Conservation (phyloP, 2,888 invertebrate species). For the Hedya salicella region DNA sequence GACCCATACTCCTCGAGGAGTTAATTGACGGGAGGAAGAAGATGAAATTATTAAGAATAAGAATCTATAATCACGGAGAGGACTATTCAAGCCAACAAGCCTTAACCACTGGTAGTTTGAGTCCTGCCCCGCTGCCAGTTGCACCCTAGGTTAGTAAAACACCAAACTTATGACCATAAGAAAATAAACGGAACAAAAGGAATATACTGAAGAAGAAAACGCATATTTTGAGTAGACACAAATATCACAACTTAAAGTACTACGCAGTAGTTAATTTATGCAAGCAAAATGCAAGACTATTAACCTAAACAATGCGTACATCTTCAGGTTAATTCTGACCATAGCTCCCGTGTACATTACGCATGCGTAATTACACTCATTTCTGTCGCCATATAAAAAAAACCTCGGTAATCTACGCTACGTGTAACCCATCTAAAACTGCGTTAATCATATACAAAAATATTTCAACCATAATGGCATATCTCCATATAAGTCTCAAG, state of each 20-base stretch:
- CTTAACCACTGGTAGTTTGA: no score
- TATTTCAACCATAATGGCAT: constrained; percentile 8
- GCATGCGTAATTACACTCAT: constrained; percentile 35
- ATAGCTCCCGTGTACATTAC: constrained; percentile 37
- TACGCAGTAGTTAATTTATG: constrained; percentile 13
- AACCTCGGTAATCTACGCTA: constrained; percentile 32
- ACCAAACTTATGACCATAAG: no score
- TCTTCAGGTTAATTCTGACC: constrained; percentile 21
- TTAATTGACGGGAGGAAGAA: no score
- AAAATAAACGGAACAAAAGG: no score
- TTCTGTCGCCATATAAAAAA: constrained; percentile 28
- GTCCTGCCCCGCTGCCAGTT: no score
- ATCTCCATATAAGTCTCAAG: constrained; percentile 3
- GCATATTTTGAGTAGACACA: not conserved
- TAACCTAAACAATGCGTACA: not conserved
- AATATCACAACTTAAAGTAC: no score
- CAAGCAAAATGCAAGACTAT: constrained; percentile 8
- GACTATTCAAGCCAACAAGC: no score
- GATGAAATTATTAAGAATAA: no score
- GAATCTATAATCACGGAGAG: no score
- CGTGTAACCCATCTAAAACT: constrained; percentile 34
- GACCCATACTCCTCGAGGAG: no score
- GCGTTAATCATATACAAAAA: constrained; percentile 32
- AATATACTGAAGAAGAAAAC: not conserved
- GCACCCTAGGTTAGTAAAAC: no score